Evolutionary conservation across 2,797 vertebrate genomes (phyloP).

Genomic region (Lepilemur ruficaudatus): DNA sequence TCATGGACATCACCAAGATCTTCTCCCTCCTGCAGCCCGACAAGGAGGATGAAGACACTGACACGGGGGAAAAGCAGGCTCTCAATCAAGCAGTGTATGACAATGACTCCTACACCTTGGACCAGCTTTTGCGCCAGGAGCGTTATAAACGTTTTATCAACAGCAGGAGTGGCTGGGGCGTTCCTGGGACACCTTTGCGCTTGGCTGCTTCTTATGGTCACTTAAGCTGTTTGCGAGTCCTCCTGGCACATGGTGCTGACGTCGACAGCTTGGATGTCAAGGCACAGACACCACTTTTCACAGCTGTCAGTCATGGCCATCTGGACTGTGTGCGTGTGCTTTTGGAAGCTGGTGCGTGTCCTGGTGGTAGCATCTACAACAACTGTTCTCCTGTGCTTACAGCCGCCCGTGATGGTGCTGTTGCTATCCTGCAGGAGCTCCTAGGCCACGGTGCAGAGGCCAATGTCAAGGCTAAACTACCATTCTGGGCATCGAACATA

Average conservation of each 20-base stretch:
- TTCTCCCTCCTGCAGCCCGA: conserved; percentile 94
- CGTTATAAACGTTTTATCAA: conserved; percentile 90
- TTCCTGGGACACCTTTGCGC: conserved; percentile 92
- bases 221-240: conserved; percentile 88
- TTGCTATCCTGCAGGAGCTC: conserved; percentile 89
- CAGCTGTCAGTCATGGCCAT: conserved; percentile 93
- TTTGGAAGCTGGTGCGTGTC: conserved; percentile 92
- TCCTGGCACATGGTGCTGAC: conserved; percentile 92
- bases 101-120: conserved; percentile 85
- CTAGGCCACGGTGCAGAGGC: conserved; percentile 89
- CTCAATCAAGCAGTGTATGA: conserved; percentile 88
- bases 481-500: conserved; percentile 90
- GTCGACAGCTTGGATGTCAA: conserved; percentile 95
- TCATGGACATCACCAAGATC: conserved; percentile 97
- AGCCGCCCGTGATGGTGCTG: conserved; percentile 90
- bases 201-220: conserved; percentile 91
- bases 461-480: conserved; percentile 89
- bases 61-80: conserved; percentile 84
- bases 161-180: conserved; percentile 92
- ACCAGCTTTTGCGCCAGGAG: conserved; percentile 89
- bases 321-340: conserved; percentile 90
- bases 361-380: conserved; percentile 93
- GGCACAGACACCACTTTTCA: conserved; percentile 96
- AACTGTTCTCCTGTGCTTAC: conserved; percentile 94
- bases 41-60: conserved; percentile 88